Evolutionary conservation across 2,888 invertebrate genomes (phyloP).

Genomic region (Cheilosia variabilis): DNA sequence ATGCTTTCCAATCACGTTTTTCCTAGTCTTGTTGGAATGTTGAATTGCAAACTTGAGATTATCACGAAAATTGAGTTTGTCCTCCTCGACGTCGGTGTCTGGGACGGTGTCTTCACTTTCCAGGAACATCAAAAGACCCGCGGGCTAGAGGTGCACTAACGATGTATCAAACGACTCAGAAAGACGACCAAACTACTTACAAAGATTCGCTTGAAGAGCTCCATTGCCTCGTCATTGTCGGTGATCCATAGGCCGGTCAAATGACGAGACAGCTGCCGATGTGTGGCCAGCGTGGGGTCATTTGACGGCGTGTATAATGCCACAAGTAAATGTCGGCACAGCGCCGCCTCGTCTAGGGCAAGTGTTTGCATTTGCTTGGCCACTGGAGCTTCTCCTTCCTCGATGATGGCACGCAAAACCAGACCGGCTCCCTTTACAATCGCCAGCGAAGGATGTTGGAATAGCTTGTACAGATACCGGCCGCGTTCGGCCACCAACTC

Average conservation of each 20-base stretch:
- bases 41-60: conserved; percentile 97
- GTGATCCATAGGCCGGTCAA: conserved; percentile 98
- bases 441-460: conserved; percentile 96
- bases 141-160: conserved; percentile 87
- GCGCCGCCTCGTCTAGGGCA: conserved; percentile 97
- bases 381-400: conserved; percentile 97
- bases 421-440: conserved; percentile 99
- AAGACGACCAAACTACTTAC: conserved; percentile 84
- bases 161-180: background rate
- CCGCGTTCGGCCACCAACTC: conserved; percentile 97
- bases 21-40: conserved; percentile 87
- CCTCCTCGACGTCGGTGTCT: conserved; percentile 87
- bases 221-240: conserved; percentile 95
- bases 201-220: conserved; percentile 93
- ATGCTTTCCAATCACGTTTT: conserved; percentile 92
- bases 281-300: conserved; percentile 91
- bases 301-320: conserved; percentile 94
- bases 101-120: conserved; percentile 93
- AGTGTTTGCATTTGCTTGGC: conserved; percentile 97
- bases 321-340: conserved; percentile 95
- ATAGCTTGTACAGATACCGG: conserved; percentile 93
- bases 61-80: conserved; percentile 92
- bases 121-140: conserved; percentile 94
- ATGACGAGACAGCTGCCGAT: conserved; percentile 96
- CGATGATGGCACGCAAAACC: conserved; percentile 98